phyloP scores from a whole-genome alignment of 2,888 invertebrate species.

The Ophion slaviceki region DNA sequence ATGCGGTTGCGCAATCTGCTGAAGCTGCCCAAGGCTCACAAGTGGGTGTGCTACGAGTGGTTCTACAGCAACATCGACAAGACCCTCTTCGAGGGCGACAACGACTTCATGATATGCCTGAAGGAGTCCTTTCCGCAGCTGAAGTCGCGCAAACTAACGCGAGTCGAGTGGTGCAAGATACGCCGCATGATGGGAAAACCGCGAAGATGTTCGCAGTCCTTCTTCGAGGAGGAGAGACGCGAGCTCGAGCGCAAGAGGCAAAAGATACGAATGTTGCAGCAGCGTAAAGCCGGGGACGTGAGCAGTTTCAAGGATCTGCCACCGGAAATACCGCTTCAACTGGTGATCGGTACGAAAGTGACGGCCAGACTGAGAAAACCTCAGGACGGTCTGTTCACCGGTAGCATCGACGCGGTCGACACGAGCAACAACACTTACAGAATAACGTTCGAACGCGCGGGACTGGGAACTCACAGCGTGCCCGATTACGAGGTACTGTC shows the following conservation, averaged over 20 bases:
- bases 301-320: slow-evolving; percentile 94
- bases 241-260: slow-evolving; percentile 95
- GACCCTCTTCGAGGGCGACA: slow-evolving; percentile 96
- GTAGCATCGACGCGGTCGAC: slow-evolving; percentile 97
- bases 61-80: slow-evolving; percentile 99
- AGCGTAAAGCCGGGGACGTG: slow-evolving; percentile 93
- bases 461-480: slow-evolving; percentile 97
- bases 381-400: slow-evolving; percentile 97
- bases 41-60: slow-evolving; percentile 99
- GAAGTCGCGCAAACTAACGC: slow-evolving; percentile 92
- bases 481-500: slow-evolving; percentile 98
- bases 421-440: slow-evolving; percentile 97
- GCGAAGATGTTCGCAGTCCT: slow-evolving; percentile 95
- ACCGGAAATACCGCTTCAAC: slow-evolving; percentile 96
- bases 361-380: slow-evolving; percentile 95
- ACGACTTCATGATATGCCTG: slow-evolving; percentile 97
- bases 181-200: slow-evolving; percentile 99
- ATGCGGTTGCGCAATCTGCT: slow-evolving; percentile 95
- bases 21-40: slow-evolving; percentile 98
- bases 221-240: slow-evolving; percentile 97
- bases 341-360: slow-evolving; percentile 97
- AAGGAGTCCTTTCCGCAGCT: slow-evolving; percentile 97
- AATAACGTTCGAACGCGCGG: slow-evolving; percentile 96
- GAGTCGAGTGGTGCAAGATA: slow-evolving; percentile 98
- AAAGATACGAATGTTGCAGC: slow-evolving; percentile 96